Base-by-base conservation (phyloP, 1,140 invertebrate species). In the Aphis craccivora region DNA sequence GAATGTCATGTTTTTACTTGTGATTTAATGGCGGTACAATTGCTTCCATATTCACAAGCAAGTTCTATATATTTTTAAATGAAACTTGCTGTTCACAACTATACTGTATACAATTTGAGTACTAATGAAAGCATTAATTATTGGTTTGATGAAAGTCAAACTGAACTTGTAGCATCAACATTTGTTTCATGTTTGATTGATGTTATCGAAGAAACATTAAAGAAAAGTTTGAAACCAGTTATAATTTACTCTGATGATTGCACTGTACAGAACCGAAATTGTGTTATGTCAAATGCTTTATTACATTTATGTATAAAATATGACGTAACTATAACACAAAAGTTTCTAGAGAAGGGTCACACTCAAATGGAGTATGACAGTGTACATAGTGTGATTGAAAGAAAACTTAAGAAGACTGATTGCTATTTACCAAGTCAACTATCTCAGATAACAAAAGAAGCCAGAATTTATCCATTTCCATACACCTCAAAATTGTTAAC, bases 121-220 rank as follows among this genome's bases (percentile, higher is more conserved):
- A 60, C 55, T 11, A 1, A 60, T 60, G 55, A 60, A 60, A 60
- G 55, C 55, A 60, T 11, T 11, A 9, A 11, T 60, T 60, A 60
- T 11, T 81, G 76, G 76, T 81, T 81, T 81, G n/a, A 81, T 81
- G 76, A 81, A 81, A 81, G 76, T 81, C 11, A 81, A 81, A 81
- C 76, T 81, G 76, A 81, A 81, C 76, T 81, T 81, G 76, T 81
- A 6, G 30, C 35, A 81, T 81, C 35, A 81, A 81, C 35, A 35
- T 35, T 81, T 81, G 76, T 7, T 35, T 81, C 76, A 81, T 35
- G 76, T 81, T 81, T 81, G 14, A 35, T 35, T 81, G 76, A 81
- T 81, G 14, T 35, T 20, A 81, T 81, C 6, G 18, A 81, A 35
- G n/a, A 81, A 81, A 81, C 55, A 9, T 81, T 35, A 35, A 35